These are phyloP conservation scores for Pipistrellus nathusii DNA, from an alignment of 2,797 vertebrate genomes.

Conservation along the genomic window DNA sequence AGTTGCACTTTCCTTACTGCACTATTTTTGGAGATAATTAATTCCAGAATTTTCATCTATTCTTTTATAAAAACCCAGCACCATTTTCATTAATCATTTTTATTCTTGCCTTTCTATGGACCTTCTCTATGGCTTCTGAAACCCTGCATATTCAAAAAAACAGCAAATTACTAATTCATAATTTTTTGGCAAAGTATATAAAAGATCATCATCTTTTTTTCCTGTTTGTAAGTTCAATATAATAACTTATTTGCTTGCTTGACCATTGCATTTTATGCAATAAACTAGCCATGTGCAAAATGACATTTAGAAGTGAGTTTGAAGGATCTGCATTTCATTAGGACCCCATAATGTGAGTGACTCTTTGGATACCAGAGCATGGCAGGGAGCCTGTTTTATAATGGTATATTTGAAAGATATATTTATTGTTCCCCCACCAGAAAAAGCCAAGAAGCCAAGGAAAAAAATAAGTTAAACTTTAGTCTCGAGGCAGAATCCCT, in stretches of 20 bases:
- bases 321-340: slow-evolving; percentile 82
- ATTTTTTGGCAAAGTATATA: neutral
- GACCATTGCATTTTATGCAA: slow-evolving; percentile 50
- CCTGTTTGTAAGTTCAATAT: slow-evolving; percentile 47
- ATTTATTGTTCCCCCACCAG: slow-evolving; percentile 80
- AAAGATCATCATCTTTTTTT: neutral
- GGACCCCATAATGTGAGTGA: slow-evolving; percentile 72
- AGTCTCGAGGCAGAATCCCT: slow-evolving; percentile 77
- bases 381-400: slow-evolving; percentile 75
- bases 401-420: slow-evolving; percentile 79
- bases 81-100: slow-evolving; percentile 66
- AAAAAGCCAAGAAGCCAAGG: slow-evolving; percentile 74
- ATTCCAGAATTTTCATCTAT: slow-evolving; percentile 61
- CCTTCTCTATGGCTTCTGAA: slow-evolving; percentile 29
- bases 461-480: slow-evolving; percentile 81
- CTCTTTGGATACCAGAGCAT: slow-evolving; percentile 66
- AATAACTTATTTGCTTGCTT: slow-evolving; percentile 68
- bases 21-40: slow-evolving; percentile 65
- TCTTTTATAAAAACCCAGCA: slow-evolving; percentile 38
- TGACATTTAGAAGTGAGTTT: slow-evolving; percentile 74
- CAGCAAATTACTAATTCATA: slow-evolving; percentile 32
- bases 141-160: slow-evolving; percentile 23
- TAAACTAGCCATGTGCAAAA: slow-evolving; percentile 73
- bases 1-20: slow-evolving; percentile 28
- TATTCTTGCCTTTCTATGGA: slow-evolving; percentile 22